phyloP scores from a whole-genome alignment of 2,797 vertebrate species.

The Hippopotamyrus pictus region DNA sequence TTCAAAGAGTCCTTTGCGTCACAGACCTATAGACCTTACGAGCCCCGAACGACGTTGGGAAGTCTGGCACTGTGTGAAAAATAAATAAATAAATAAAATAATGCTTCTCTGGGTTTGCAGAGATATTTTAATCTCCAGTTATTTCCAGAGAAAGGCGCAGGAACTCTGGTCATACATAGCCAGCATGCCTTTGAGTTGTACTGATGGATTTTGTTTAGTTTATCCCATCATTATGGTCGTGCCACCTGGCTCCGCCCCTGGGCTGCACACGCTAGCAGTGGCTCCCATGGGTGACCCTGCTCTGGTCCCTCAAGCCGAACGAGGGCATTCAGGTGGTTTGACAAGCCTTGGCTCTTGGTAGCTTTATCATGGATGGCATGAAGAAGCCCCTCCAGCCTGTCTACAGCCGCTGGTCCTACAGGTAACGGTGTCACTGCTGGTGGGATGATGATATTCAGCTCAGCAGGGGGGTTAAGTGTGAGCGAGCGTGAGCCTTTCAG shows the following conservation, averaged over 20 bases:
- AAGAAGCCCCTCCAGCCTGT: slow-evolving; percentile 55
- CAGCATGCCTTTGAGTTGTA: background rate
- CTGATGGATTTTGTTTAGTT: background rate
- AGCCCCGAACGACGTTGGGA: background rate
- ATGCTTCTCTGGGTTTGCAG: background rate
- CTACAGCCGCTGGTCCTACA: slow-evolving; percentile 76
- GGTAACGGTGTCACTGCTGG: slow-evolving; percentile 42
- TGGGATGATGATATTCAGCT: background rate
- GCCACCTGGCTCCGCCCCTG: background rate
- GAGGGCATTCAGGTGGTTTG: slow-evolving; percentile 14
- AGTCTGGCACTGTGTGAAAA: background rate
- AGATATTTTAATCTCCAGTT: background rate
- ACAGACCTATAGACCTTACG: background rate
- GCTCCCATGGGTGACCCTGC: background rate
- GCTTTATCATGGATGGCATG: slow-evolving; percentile 56
- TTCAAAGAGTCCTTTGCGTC: background rate
- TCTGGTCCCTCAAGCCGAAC: background rate
- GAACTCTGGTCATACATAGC: background rate
- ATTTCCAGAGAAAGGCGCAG: background rate
- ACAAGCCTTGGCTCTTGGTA: background rate
- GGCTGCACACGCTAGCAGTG: background rate
- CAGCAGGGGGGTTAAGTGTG: background rate
- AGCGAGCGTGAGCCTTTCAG: background rate
- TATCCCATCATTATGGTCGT: background rate
- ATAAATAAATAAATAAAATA: background rate